These are phyloP conservation scores for Oreohelix idahoensis DNA, from an alignment of 1,140 invertebrate species.

Conservation along the genomic window DNA sequence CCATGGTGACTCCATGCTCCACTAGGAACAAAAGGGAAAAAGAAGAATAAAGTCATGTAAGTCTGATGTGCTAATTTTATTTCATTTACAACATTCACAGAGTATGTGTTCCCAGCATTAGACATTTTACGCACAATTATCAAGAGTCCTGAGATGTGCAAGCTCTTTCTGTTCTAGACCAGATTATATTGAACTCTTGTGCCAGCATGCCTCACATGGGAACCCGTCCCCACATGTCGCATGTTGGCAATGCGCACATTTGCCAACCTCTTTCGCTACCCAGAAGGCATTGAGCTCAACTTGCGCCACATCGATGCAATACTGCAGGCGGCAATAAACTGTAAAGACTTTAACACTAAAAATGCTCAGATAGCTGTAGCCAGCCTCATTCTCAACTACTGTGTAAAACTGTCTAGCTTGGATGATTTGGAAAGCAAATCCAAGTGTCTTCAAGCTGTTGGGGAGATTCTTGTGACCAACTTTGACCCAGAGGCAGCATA, in stretches of 20 bases:
- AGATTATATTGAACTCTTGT: slow-evolving; percentile 59
- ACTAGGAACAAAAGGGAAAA: no score
- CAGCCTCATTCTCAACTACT: slow-evolving; percentile 85
- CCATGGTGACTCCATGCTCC: no score
- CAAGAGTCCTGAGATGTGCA: slow-evolving; percentile 78
- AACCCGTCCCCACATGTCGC: slow-evolving; percentile 79
- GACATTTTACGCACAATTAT: slow-evolving; percentile 87
- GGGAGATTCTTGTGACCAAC: slow-evolving; percentile 76
- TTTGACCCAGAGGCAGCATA: slow-evolving; percentile 82
- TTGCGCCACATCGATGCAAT: slow-evolving; percentile 50
- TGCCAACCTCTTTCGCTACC: slow-evolving; percentile 81
- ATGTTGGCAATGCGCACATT: slow-evolving; percentile 84
- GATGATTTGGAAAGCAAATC: slow-evolving; percentile 74
- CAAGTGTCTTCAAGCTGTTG: slow-evolving; percentile 72
- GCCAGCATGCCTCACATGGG: slow-evolving; percentile 61
- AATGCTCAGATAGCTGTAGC: slow-evolving; percentile 82
- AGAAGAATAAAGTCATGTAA: no score
- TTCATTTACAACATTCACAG: slow-evolving; percentile 64
- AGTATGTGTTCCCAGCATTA: slow-evolving; percentile 88
- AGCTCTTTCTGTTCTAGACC: slow-evolving; percentile 74
- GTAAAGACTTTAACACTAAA: slow-evolving; percentile 59
- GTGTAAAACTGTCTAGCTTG: slow-evolving; percentile 74
- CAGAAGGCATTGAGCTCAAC: slow-evolving; percentile 54
- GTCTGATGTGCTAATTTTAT: background rate
- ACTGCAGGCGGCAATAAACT: slow-evolving; percentile 44